phyloP scores from a whole-genome alignment of 2,797 vertebrate genomes.

The Falco novaeseelandiae region DNA sequence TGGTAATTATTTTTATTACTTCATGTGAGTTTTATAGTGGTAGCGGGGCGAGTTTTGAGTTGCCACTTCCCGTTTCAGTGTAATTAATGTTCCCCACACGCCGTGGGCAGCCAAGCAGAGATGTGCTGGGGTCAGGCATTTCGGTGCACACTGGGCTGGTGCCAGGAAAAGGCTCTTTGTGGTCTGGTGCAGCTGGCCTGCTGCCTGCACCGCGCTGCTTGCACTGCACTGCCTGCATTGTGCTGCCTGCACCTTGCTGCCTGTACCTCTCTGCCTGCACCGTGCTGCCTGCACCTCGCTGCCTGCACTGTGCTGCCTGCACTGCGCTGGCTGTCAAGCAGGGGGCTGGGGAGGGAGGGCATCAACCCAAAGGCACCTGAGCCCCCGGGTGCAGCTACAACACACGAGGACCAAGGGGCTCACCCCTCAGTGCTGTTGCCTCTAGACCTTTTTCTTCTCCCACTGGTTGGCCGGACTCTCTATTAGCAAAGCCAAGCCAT shows the following conservation, averaged over 20 bases:
- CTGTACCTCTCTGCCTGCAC: no score
- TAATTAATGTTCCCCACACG: not conserved
- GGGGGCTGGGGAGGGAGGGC: not conserved
- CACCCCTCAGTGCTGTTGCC: accelerated
- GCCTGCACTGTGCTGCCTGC: not conserved
- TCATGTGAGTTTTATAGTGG: constrained; percentile 33
- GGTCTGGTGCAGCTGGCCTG: not conserved
- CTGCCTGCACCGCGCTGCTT: not conserved
- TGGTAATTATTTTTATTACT: constrained; percentile 69
- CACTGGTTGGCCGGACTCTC: accelerated
- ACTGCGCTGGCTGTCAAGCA: not conserved
- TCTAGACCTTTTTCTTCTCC: not conserved
- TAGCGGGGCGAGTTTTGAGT: not conserved
- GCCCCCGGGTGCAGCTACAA: no score
- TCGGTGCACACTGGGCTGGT: accelerated
- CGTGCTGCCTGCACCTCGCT: not conserved
- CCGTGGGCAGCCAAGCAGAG: accelerated
- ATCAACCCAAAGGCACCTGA: not conserved
- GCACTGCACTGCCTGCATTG: not conserved
- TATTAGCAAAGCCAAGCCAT: accelerated
- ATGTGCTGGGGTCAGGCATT: accelerated
- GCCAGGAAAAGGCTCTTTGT: not conserved
- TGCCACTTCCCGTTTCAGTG: not conserved
- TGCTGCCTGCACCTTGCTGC: not conserved
- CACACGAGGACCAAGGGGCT: not conserved